Base-by-base conservation (phyloP, 2,888 invertebrate genomes). In the Thalpophila matura region DNA sequence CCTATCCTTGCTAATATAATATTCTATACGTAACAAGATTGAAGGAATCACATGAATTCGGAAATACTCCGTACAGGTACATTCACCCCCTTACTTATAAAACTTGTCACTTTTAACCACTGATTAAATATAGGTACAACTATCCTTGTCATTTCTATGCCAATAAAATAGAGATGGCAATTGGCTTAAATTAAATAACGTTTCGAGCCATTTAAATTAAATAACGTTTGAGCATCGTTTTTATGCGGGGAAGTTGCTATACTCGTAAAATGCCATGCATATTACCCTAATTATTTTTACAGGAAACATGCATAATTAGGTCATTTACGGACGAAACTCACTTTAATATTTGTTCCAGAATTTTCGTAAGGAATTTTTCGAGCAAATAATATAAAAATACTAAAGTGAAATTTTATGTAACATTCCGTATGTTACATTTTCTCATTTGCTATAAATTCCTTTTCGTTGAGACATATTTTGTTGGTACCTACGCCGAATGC, bases 381-480 rank as follows among this genome's bases (percentile, higher is more conserved):
- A 46, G 69, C 49, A 62, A 71, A 58, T 58, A 54, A 50, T 29
- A 60, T 63, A 54, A 56, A 70, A 38, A 58, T 56, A 74, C 35
- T 53, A 49, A 49, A 57, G 33, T 49, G 45, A 67, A 67, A 51
- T 74, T 66, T 66, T 42, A 51, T 55, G 26, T 68, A 26, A 40
- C 60, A 61, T 74, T 55, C 68, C 68, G 24, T 67, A 22, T 33
- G 60, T 67, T 29, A 66, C 67, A 55, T 59, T 74, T 74, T 74
- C 68, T 74, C 70, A 59, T 70, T 70, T 67, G 46, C 60, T 60
- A 55, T 60, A 60, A 60, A 67, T 72, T 65, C 66, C 46, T 47
- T 51, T 72, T 27, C 37, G 35, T 45, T 33, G 46, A 37, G 31
- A 51, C 37, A 47, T 71, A 54, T 67, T 63, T 71, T 38, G 54